These are phyloP conservation scores for Pteropus rufus DNA, from an alignment of 2,797 vertebrate species.

Conservation along the genomic window DNA sequence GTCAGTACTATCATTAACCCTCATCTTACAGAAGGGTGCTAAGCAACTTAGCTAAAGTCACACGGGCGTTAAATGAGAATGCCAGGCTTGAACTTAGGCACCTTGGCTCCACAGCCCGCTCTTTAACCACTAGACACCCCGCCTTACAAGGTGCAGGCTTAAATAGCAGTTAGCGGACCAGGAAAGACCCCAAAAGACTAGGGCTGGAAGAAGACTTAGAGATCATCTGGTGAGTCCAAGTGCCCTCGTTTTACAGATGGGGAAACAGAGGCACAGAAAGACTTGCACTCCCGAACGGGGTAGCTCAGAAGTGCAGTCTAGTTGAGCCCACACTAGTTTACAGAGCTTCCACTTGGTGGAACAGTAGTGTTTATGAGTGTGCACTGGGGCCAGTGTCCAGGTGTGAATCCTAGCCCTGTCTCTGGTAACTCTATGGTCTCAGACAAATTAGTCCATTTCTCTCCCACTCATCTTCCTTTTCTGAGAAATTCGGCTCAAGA, in stretches of 20 bases:
- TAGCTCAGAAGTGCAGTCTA: neutral
- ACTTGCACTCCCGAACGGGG: accelerated
- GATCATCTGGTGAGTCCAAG: neutral
- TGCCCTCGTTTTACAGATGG: neutral
- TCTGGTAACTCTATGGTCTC: neutral
- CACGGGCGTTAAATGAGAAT: accelerated
- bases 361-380: accelerated
- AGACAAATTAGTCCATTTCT: too few species aligned
- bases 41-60: neutral
- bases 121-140: neutral
- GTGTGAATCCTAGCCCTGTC: neutral
- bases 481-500: neutral
- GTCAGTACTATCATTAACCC: accelerated
- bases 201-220: neutral
- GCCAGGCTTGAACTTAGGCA: neutral
- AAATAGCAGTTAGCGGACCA: neutral
- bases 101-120: neutral
- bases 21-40: neutral
- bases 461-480: neutral
- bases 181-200: neutral
- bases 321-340: neutral
- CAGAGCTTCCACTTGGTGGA: neutral
- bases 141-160: neutral
- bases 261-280: neutral
- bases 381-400: neutral